A percentile compares a stretch with the other conserved stretches of the same genome.
phyloP scores from a whole-genome alignment of 2,888 invertebrate genomes.

The Esperia sulphurella region DNA sequence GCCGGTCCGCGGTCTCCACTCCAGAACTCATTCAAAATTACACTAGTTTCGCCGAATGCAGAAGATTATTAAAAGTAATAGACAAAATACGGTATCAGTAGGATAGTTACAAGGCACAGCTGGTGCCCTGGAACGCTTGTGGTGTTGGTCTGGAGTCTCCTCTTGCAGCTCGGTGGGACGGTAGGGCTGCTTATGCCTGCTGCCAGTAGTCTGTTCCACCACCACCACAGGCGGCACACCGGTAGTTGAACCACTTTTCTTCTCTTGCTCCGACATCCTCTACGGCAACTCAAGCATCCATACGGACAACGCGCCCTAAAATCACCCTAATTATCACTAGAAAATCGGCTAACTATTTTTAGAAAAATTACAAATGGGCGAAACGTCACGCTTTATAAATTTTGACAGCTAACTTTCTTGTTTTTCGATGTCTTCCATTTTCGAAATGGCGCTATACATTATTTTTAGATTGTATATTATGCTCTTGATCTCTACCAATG shows the following conservation, averaged over 20 bases:
- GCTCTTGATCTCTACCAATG: no score
- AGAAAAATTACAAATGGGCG: slow-evolving; percentile 43
- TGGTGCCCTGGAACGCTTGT: slow-evolving; percentile 51
- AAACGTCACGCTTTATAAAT: slow-evolving; percentile 62
- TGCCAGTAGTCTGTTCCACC: slow-evolving; percentile 42
- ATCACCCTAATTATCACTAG: slow-evolving; percentile 46
- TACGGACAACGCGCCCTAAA: slow-evolving; percentile 38
- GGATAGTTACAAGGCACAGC: slow-evolving; percentile 43
- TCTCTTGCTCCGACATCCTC: slow-evolving; percentile 63
- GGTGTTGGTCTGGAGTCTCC: slow-evolving; percentile 36
- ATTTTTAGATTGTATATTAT: no score
- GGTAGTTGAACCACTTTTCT: slow-evolving; percentile 32
- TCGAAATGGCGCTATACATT: slow-evolving; percentile 29
- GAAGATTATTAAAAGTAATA: no score
- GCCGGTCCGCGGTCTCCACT: no score
- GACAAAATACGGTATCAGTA: no score
- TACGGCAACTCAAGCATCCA: slow-evolving; percentile 45
- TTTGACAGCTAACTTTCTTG: slow-evolving; percentile 59
- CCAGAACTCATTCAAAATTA: no score
- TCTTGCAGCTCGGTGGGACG: slow-evolving; percentile 43
- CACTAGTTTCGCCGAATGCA: no score
- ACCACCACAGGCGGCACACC: slow-evolving; percentile 35
- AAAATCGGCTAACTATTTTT: slow-evolving; percentile 46
- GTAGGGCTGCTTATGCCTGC: slow-evolving; percentile 40
- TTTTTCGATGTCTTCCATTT: slow-evolving; percentile 56